A percentile compares a stretch with the other conserved stretches of the same genome.
phyloP scores from a whole-genome alignment of 2,797 vertebrate species.

The Ispidina picta region DNA sequence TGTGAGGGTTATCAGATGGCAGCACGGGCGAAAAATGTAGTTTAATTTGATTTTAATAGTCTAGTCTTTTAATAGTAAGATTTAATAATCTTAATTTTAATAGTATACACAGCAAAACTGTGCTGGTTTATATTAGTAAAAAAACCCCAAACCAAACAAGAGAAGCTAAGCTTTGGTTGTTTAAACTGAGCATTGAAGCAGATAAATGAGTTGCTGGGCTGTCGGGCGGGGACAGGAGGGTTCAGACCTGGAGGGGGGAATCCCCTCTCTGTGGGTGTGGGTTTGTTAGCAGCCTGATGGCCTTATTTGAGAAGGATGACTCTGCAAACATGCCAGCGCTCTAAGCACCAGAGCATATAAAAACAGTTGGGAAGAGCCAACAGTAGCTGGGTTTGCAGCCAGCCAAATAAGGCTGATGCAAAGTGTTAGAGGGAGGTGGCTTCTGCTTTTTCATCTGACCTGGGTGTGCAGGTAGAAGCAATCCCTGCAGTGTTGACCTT shows the following conservation, averaged over 20 bases:
- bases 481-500: background rate
- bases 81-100: background rate
- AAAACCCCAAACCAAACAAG: background rate
- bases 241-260: background rate
- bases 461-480: background rate
- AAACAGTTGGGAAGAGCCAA: conserved; percentile 50
- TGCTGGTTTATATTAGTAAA: background rate
- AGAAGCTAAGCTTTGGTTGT: background rate
- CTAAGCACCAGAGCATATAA: conserved; percentile 5
- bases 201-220: background rate
- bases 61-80: too few relatives aligned
- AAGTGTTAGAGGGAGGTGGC: background rate
- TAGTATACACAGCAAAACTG: background rate
- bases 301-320: conserved; percentile 59
- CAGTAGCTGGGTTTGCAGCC: conserved; percentile 17
- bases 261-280: accelerated
- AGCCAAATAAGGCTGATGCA: background rate
- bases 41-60: background rate
- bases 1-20: background rate
- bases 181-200: background rate
- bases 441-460: background rate
- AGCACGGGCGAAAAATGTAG: background rate
- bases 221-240: background rate
- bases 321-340: conserved; percentile 49
- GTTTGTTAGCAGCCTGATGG: background rate